Evolutionary conservation across 2,113 vertebrate species (phyloP), one percentile per base, ranked within the genome.

Genomic region (Brachyistius frenatus): DNA sequence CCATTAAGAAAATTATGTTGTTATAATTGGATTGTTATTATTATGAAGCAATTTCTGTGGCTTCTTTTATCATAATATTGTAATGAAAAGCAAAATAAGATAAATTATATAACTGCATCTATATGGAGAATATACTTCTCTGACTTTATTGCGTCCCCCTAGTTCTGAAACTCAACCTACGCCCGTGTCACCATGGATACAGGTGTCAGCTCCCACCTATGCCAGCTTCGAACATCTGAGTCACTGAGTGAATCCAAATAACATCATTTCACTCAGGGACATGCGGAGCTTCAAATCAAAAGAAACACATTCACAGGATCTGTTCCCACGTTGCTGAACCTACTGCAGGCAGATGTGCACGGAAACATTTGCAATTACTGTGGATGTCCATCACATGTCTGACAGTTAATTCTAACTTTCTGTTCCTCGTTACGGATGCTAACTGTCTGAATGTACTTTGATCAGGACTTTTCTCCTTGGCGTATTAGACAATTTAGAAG

Each of bases 161-260:
- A 37, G 15, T 55, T 61, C 39, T 66, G 53, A 71, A 32, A 56
- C 46, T 16, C 62, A 73, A 56, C 41, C 31, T 13, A 49, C 11
- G 2, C 6, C 6, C 13, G 41, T 55, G 57, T 73, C 33, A 3
- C 72, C 65, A 77, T 75, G 64, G 56, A 75, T 75, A 71, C 78
- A 60, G 36, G 31, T 54, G 39, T 63, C 62, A 60, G 39, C 53
- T 52, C 62, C 35, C n/a, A 79, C 50, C 14, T 58, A 35, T 60
- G 30, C 52, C 66, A 71, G 56, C 61, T 60, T 60, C 30, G 32
- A 84, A 74, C 57, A 62, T 70, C 72, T 44, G 65, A 81, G 57
- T 69, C 73, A 64, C 30, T 31, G 7, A 77, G 13, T 33, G 31
- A 64, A 77, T 52, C 39, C 15, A 69, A 57, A 66, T 44, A 61